Conservation (phyloP, 2,113 vertebrate genomes). For the Gnathonemus longibarbis region DNA sequence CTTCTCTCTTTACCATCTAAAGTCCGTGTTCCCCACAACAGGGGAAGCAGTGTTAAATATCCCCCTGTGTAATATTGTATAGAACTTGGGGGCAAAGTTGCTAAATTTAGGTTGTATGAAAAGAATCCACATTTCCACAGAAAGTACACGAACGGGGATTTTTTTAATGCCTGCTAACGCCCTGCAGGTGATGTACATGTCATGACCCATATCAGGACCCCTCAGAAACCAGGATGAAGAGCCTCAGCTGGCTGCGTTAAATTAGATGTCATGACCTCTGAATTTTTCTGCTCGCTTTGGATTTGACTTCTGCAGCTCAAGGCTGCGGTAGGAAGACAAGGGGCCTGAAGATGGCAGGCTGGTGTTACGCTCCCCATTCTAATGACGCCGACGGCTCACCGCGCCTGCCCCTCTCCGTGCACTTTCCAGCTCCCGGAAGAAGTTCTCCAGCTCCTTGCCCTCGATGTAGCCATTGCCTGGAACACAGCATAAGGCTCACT, state of each 20-base stretch:
- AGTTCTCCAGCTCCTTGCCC: conserved; percentile 90
- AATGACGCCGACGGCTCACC: conserved; percentile 61
- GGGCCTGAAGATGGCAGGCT: neutral
- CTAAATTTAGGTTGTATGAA: neutral
- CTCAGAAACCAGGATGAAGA: neutral
- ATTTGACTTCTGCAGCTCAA: neutral
- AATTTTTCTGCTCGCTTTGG: neutral
- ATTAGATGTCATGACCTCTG: neutral
- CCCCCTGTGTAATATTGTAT: neutral
- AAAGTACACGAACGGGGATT: neutral
- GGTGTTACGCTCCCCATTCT: neutral
- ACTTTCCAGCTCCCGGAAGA: conserved; percentile 84
- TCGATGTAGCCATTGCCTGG: conserved; percentile 92
- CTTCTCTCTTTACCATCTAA: neutral
- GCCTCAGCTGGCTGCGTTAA: neutral
- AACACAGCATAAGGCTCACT: conserved; percentile 1
- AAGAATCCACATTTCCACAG: neutral
- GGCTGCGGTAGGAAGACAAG: neutral
- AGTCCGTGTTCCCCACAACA: neutral
- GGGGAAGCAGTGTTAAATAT: neutral
- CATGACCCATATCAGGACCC: neutral
- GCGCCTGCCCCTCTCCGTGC: conserved; percentile 71
- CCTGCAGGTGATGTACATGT: neutral
- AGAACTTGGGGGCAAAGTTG: neutral
- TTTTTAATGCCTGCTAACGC: neutral